A percentile compares a stretch with the other conserved stretches of the same genome.
Evolutionary conservation across 2,113 vertebrate genomes (phyloP).

Genomic region (Aspidoscelis tigris): DNA sequence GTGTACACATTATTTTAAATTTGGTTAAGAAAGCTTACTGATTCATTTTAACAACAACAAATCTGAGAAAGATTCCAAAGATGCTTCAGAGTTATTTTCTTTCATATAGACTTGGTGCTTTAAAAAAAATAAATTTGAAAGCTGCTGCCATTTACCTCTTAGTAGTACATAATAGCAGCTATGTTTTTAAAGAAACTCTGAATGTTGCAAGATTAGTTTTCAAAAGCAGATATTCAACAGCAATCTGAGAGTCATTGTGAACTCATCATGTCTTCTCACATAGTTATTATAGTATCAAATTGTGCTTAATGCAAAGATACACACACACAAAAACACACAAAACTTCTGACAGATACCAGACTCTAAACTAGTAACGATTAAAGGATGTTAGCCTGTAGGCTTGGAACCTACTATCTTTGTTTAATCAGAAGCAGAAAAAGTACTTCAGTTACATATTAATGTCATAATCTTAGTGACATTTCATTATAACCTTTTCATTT

Average conservation of each 20-base stretch:
- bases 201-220: conserved; percentile 43
- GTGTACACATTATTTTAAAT: no score
- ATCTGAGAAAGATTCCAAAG: neutral
- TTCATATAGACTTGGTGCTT: neutral
- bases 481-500: conserved; percentile 37
- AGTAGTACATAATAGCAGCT: conserved; percentile 15
- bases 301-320: conserved; percentile 43
- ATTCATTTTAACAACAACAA: neutral
- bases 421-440: conserved; percentile 50
- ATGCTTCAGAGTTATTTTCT: neutral
- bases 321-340: neutral
- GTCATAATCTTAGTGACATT: conserved; percentile 39
- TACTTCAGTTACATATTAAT: conserved; percentile 33
- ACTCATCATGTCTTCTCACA: neutral
- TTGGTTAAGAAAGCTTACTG: no score
- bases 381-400: conserved; percentile 37
- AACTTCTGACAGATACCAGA: conserved; percentile 50
- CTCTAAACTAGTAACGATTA: conserved; percentile 50
- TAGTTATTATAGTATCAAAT: conserved; percentile 49
- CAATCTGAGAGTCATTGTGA: conserved; percentile 19
- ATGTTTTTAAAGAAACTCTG: neutral
- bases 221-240: conserved; percentile 30
- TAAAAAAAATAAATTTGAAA: conserved; percentile 16
- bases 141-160: neutral
- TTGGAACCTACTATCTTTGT: conserved; percentile 53